Evolutionary conservation across 2,888 invertebrate species (phyloP).

Genomic region (Siphonodentalium dalli): DNA sequence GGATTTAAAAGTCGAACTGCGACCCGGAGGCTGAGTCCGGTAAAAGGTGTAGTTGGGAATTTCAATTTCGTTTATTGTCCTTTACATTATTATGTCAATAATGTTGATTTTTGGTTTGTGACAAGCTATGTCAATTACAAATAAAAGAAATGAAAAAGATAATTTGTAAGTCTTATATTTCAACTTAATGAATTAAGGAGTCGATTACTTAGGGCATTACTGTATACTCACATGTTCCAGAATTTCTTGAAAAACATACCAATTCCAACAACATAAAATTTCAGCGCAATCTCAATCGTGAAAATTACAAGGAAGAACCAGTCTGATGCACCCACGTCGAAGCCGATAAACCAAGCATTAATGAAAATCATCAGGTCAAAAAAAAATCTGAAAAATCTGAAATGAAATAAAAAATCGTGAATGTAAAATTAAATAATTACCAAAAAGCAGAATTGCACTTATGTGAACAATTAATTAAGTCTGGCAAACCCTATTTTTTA

Average conservation of each 20-base stretch:
- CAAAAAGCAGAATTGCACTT: not conserved
- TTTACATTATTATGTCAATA: too few relatives aligned
- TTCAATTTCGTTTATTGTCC: too few relatives aligned
- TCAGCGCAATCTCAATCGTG: conserved; percentile 65
- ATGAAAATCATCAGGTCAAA: conserved; percentile 66
- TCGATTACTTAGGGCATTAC: too few relatives aligned
- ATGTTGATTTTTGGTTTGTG: too few relatives aligned
- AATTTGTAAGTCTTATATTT: too few relatives aligned
- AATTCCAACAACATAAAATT: conserved; percentile 65
- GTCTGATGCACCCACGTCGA: conserved; percentile 62
- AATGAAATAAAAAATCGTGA: conserved; percentile 19
- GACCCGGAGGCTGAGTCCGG: too few relatives aligned
- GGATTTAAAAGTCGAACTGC: too few relatives aligned
- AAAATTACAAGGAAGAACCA: conserved; percentile 66
- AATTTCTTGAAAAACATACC: conserved; percentile 60
- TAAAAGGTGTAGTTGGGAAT: too few relatives aligned
- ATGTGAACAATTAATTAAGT: not conserved
- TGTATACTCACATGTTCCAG: conserved; percentile 66
- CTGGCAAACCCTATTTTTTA: not conserved
- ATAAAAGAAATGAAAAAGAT: too few relatives aligned
- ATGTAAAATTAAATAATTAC: not conserved
- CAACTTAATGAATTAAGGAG: too few relatives aligned
- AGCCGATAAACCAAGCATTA: conserved; percentile 66
- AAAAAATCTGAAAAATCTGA: conserved; percentile 64
- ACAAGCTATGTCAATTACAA: too few relatives aligned